Evolutionary conservation across 2,113 vertebrate species (phyloP), one percentile per base, ranked within the genome.

Genomic region (Mus spicilegus): DNA sequence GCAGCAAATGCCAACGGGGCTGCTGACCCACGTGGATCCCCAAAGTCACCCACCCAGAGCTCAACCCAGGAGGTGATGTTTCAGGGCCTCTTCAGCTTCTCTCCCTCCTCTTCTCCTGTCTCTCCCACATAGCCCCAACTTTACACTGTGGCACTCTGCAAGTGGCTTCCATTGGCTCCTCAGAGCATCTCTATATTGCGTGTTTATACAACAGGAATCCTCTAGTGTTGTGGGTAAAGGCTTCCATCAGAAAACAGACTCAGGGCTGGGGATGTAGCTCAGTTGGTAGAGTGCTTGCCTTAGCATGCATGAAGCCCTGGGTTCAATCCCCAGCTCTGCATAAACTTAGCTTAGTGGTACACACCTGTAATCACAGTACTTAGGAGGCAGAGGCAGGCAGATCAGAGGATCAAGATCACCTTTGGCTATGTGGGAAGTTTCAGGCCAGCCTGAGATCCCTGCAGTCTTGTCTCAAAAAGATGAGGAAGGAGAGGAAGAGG

Each of bases 131-230:
- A 33, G 1, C n/a, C 67, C 51, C 24, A 13, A 28, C 20, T 63
- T 63, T 20, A 10, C 1, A 7, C n/a, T 2, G 42, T 42, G 22
- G 9, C 54, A 46, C 26, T 8, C 81, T 67, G 61, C 17, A 75
- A 65, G 6, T 1, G 58, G 65, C 75, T 72, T 39, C 0, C 0
- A 4, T 26, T 17, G 61, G 16, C 63, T 81, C 3, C 0, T 8
- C 17, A 87, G 61, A 80, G 51, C 78, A n/a, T 0, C 51, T 73
- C 26, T 1, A 17, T 22, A 24, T 49, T 13, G n/a, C 42, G 42
- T 24, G 58, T 46, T 93, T 36, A 89, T 11, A 26, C 89, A 69
- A 1, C 39, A 16, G 95, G 46, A 86, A 82, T n/a, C 4, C 11
- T 65, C 63, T 76, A 20, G 8, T 16, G 69, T 49, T 46, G 42